Percentiles rank a stretch among this genome's conserved stretches.
Conservation (phyloP, 2,113 vertebrate genomes). For the Perognathus longimembris region DNA sequence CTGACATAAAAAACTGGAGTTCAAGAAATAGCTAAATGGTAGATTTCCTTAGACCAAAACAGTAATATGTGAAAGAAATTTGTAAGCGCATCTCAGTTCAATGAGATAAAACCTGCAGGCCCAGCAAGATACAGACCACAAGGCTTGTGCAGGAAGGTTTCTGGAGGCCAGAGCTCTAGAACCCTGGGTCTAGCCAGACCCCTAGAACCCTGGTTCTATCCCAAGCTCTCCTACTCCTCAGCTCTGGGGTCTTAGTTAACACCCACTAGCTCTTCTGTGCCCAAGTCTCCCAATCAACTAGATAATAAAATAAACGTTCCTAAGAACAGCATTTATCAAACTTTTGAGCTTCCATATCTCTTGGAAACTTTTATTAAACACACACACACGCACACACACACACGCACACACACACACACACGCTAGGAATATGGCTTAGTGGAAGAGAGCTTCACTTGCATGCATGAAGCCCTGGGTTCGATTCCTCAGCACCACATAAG, state of each 20-base stretch:
- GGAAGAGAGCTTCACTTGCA: too few relatives aligned
- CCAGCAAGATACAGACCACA: neutral
- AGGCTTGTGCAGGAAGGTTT: neutral
- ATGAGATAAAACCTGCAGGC: neutral
- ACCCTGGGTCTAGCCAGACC: accelerated
- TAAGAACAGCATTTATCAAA: neutral
- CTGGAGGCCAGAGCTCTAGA: neutral
- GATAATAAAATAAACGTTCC: neutral
- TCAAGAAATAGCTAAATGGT: neutral
- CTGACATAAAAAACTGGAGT: neutral
- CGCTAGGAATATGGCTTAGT: too few relatives aligned
- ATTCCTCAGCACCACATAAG: too few relatives aligned
- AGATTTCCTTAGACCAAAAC: neutral
- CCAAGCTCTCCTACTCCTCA: neutral
- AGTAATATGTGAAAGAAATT: neutral
- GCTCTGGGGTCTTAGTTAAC: neutral
- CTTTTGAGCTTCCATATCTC: neutral
- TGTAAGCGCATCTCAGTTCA: neutral
- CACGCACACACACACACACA: too few relatives aligned
- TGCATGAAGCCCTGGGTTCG: too few relatives aligned
- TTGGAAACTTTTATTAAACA: neutral
- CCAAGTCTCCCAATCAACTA: neutral
- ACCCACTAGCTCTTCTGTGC: neutral
- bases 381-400: too few relatives aligned
- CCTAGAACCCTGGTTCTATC: neutral